A percentile compares a stretch with the other conserved stretches of the same genome.
Conservation (phyloP, 2,797 vertebrate species). For the Xyrichtys novacula region DNA sequence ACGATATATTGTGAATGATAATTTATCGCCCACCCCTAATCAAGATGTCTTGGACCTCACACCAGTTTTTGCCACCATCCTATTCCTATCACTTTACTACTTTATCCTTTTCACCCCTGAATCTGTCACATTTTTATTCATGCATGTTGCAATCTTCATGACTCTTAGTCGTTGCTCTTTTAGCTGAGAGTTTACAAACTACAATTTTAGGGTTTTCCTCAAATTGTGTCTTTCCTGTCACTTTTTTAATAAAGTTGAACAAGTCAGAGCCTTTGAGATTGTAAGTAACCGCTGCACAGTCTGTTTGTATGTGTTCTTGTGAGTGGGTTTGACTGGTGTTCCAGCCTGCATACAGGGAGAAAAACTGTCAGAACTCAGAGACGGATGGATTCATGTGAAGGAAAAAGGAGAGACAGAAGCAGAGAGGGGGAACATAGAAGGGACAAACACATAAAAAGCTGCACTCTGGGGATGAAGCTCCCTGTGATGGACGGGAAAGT, state of each 20-base stretch:
- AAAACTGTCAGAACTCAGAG: slow-evolving; percentile 9
- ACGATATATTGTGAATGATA: no score
- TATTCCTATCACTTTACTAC: no score
- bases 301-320: background rate
- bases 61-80: no score
- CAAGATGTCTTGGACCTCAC: no score
- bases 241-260: background rate
- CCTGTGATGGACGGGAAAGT: slow-evolving; percentile 58
- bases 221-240: no score
- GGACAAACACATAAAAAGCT: slow-evolving; percentile 53
- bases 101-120: no score
- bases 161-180: no score
- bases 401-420: slow-evolving; percentile 22
- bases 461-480: slow-evolving; percentile 48
- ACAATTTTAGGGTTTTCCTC: no score
- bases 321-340: background rate
- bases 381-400: slow-evolving; percentile 9
- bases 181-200: background rate
- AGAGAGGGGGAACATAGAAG: slow-evolving; percentile 42
- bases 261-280: background rate
- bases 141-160: no score
- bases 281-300: background rate
- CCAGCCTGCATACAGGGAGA: slow-evolving; percentile 3
- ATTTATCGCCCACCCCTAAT: no score
- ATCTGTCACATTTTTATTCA: no score